Evolutionary conservation across 2,888 invertebrate species (phyloP), one percentile per base, ranked within the genome.

Genomic region (Lepidochitona cinerea): DNA sequence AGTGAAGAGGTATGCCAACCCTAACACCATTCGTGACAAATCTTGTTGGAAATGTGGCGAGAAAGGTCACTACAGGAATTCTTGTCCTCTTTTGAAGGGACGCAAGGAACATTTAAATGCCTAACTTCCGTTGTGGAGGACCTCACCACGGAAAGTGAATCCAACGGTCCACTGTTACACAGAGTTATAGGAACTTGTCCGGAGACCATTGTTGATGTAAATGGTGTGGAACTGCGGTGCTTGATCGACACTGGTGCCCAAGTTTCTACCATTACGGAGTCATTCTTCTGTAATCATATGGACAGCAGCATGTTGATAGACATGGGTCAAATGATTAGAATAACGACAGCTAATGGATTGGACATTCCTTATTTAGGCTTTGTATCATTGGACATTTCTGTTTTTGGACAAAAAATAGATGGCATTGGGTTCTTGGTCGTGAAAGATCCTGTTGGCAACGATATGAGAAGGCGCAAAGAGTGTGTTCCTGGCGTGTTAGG

Each of bases 171-270:
- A 71, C 59, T 71, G 35, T 73, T 73, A 53, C 41, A 26, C 71
- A 71, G 49, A 71, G 65, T 54, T n/a, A 52, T 71, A 23, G 71
- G 65, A n/a, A 65, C 18, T 37, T 71, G 71, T 37, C 71, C 71
- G 23, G 71, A 33, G 49, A 36, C 52, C 6, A 29, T 29, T 12
- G 49, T 66, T 1, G 14, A 18, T 18, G n/a, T 72, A 29, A 36
- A 67, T 36, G 53, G 67, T 23, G 53, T 33, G 5, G 52, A 67
- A 36, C 37, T 67, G 4, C 32, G 26, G 37, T 67, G 67, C n/a
- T 53, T 72, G 0, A 12, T 72, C 14, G 72, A 72, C 36, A 72
- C 67, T 4, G 67, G 72, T 41, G 72, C 67, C 14, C 67, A 72
- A 35, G 72, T 67, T 29, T 72, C 72, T 18, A 72, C 72, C 5